Evolutionary conservation across 2,113 vertebrate genomes (phyloP).

Genomic region (Centropristis striata): DNA sequence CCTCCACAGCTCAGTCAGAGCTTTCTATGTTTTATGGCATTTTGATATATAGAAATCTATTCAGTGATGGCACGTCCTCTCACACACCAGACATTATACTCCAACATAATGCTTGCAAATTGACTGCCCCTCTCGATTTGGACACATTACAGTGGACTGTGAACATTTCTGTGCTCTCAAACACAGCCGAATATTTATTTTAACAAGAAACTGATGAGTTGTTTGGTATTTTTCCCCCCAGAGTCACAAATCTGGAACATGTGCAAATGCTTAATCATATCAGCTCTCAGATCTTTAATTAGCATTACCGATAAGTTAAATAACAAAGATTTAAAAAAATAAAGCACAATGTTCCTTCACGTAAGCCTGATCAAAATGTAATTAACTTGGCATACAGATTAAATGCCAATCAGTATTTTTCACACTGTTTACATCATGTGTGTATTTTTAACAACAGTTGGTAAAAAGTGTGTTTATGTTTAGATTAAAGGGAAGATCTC

Average conservation of each 20-base stretch:
- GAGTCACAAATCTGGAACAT: neutral
- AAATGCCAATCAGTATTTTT: conserved; percentile 11
- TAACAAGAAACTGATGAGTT: neutral
- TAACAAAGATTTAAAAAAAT: neutral
- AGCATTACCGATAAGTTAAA: conserved; percentile 12
- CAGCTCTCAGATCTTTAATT: conserved; percentile 18
- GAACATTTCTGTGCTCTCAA: conserved; percentile 22
- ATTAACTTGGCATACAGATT: conserved; percentile 27
- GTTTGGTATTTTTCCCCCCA: neutral
- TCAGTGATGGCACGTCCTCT: conserved; percentile 22
- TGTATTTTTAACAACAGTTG: neutral
- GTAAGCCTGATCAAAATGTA: conserved; percentile 5
- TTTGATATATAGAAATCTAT: conserved; percentile 49
- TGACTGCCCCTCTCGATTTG: neutral
- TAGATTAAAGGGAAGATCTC: conserved; percentile 1
- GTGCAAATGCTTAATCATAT: conserved; percentile 11
- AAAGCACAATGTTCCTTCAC: neutral
- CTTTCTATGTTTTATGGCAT: conserved; percentile 27
- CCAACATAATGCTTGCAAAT: conserved; percentile 30
- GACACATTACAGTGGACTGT: conserved; percentile 23
- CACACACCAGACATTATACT: conserved; percentile 61
- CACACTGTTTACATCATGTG: neutral
- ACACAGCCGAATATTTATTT: conserved; percentile 1
- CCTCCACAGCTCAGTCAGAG: conserved; percentile 33
- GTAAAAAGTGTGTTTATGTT: neutral